Evolutionary conservation across 2,797 vertebrate species (phyloP), one percentile per base, ranked within the genome.

Genomic region (Artibeus jamaicensis): DNA sequence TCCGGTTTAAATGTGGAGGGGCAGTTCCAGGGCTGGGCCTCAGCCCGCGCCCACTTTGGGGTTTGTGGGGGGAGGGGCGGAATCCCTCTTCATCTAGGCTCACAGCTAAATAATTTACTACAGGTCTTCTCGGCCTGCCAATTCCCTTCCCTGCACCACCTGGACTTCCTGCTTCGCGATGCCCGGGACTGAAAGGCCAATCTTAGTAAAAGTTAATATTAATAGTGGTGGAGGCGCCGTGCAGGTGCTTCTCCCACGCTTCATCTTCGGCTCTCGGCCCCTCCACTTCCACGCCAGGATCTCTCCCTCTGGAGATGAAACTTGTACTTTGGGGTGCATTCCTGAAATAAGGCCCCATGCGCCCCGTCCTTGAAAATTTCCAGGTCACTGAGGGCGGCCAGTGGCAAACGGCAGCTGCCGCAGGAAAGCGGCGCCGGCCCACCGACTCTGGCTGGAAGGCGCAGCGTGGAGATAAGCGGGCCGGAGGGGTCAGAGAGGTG

Each of bases 101-200:
- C 82, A 8, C 59, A 32, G 89, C 94, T 95, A 67, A 94, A 95
- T 95, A 71, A 95, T 92, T 96, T 46, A 96, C 91, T 70, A 79
- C 37, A 37, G 77, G 73, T 46, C 74, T 50, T 48, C 93, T 67
- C 18, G 39, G 53, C 55, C 68, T 78, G 91, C 91, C 92, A 91
- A 5, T 12, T 82, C 42, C 62, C 50, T 83, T 77, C 81, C 70
- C 59, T n/a, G 34, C 44, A 21, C 76, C 71, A 1, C 76, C 91
- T 89, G 67, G 67, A 93, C 91, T 96, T 96, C 97, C 96, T 89
- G 96, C 93, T 93, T 26, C 24, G 62, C 18, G 91, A 44, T 87
- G 82, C 34, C 59, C 2, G 34, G 81, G 44, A 89, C 39, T 59
- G 39, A 83, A 88, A 86, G 95, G 87, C 82, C 73, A 59, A 46